phyloP scores from a whole-genome alignment of 2,797 vertebrate species.

The Apogon hyalosoma region DNA sequence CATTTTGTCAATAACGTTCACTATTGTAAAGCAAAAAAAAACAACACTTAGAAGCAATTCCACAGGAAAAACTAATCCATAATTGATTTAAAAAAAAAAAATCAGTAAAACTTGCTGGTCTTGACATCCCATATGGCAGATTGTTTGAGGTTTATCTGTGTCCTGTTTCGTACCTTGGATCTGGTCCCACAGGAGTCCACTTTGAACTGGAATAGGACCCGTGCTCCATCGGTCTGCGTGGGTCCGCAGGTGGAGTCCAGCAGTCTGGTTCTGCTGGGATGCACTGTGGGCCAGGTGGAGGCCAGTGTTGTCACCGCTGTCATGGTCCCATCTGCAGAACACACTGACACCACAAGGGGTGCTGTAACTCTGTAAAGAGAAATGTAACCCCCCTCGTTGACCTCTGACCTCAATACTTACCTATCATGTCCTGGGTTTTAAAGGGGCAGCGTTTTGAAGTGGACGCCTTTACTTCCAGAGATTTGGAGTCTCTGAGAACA shows the following conservation, averaged over 20 bases:
- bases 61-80: too few species aligned
- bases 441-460: slow-evolving; percentile 79
- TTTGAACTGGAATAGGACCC: slow-evolving; percentile 82
- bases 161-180: slow-evolving; percentile 51
- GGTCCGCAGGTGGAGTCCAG: slow-evolving; percentile 81
- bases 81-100: too few species aligned
- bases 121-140: too few species aligned
- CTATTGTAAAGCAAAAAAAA: too few species aligned
- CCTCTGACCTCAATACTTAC: slow-evolving; percentile 53
- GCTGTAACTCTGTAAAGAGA: background rate
- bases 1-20: too few species aligned
- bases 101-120: too few species aligned
- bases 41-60: too few species aligned
- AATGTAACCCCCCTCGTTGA: too few species aligned
- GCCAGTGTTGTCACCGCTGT: slow-evolving; percentile 72
- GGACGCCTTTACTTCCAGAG: slow-evolving; percentile 74
- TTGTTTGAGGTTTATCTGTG: too few species aligned
- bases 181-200: slow-evolving; percentile 83
- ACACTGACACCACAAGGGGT: slow-evolving; percentile 63
- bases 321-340: slow-evolving; percentile 79
- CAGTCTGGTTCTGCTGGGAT: slow-evolving; percentile 80
- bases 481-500: slow-evolving; percentile 77
- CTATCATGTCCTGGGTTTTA: slow-evolving; percentile 78
- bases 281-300: slow-evolving; percentile 75
- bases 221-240: slow-evolving; percentile 61